Evolutionary conservation across 1,140 invertebrate genomes (phyloP).

Genomic region (Pseudoatta argentina): DNA sequence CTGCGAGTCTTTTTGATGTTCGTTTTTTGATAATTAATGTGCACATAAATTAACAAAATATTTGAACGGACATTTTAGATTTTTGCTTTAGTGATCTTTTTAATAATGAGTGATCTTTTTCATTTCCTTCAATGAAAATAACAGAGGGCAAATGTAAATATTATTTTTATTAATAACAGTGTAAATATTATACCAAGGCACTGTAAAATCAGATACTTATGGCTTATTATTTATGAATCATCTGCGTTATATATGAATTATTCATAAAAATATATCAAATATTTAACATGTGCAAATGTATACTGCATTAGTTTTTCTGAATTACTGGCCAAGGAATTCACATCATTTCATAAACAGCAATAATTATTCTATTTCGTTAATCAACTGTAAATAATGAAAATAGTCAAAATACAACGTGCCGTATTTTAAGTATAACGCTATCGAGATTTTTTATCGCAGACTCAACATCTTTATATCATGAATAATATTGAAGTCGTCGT

Average conservation of each 20-base stretch:
- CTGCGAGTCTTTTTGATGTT: not conserved
- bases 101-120: not conserved
- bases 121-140: not conserved
- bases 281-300: slow-evolving; percentile 16
- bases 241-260: slow-evolving; percentile 16
- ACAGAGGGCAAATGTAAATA: not conserved
- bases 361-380: slow-evolving; percentile 20
- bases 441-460: slow-evolving; percentile 21
- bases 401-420: not conserved
- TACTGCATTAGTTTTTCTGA: slow-evolving; percentile 9
- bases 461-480: slow-evolving; percentile 13
- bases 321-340: slow-evolving; percentile 38
- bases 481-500: slow-evolving; percentile 7
- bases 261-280: slow-evolving; percentile 35
- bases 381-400: slow-evolving; percentile 27
- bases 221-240: slow-evolving; percentile 16
- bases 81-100: not conserved
- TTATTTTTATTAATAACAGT: not conserved
- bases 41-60: slow-evolving; percentile 6
- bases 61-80: slow-evolving; percentile 26
- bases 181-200: slow-evolving; percentile 70
- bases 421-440: slow-evolving; percentile 1
- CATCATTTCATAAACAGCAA: not conserved
- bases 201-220: slow-evolving; percentile 54
- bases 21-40: slow-evolving; percentile 7